Percentiles rank a stretch among this genome's conserved stretches.
phyloP scores from a whole-genome alignment of 2,888 invertebrate genomes.

The Schizaphis graminum region DNA sequence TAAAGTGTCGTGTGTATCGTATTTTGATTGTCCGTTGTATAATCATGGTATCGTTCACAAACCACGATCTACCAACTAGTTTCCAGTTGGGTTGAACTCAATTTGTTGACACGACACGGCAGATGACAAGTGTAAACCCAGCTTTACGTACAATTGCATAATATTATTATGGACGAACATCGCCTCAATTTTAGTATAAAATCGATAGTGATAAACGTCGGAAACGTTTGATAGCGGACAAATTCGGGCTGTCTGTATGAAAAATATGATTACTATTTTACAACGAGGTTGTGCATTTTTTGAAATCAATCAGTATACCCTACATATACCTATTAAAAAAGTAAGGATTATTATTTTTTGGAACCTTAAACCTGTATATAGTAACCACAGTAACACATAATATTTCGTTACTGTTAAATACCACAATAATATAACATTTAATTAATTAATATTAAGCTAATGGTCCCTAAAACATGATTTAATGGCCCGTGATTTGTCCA shows the following conservation, averaged over 20 bases:
- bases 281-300: neutral
- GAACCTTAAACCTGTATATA: neutral
- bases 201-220: too few relatives aligned
- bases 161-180: too few relatives aligned
- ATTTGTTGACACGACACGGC: neutral
- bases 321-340: neutral
- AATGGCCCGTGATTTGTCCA: too few relatives aligned
- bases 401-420: neutral
- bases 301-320: neutral
- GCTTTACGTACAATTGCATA: too few relatives aligned
- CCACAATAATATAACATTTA: neutral
- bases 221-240: too few relatives aligned
- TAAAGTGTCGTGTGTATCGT: neutral
- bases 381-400: neutral
- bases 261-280: neutral
- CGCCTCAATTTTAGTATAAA: too few relatives aligned
- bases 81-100: neutral
- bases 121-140: too few relatives aligned
- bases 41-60: neutral
- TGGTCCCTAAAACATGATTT: too few relatives aligned
- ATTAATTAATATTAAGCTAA: too few relatives aligned
- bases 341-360: neutral
- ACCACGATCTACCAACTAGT: neutral
- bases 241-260: too few relatives aligned
- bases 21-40: neutral